Evolutionary conservation across 2,797 vertebrate species (phyloP).

Genomic region (Rhinophrynus dorsalis): DNA sequence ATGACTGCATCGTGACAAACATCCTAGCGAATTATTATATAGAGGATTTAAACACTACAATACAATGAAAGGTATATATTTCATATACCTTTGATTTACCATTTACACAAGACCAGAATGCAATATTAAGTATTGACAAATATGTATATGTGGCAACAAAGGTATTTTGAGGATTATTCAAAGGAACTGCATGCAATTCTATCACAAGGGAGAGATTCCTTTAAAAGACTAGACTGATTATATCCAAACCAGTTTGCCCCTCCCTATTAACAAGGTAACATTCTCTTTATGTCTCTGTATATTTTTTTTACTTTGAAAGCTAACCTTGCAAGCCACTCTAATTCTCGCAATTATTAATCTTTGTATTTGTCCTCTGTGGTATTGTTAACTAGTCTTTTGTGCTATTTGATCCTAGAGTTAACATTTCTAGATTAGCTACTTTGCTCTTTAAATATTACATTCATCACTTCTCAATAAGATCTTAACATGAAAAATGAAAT

Average conservation of each 20-base stretch:
- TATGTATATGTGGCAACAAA: conserved; percentile 1
- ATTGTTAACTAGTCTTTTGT: background rate
- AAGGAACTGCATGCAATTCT: background rate
- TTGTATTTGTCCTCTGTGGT: too few species aligned
- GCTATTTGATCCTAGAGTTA: too few species aligned
- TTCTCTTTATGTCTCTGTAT: background rate
- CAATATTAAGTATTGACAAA: background rate
- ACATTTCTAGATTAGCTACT: too few species aligned
- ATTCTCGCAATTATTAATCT: background rate
- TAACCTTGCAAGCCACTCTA: background rate
- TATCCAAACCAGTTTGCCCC: conserved; percentile 21
- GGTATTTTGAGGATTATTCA: background rate
- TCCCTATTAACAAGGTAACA: conserved; percentile 7
- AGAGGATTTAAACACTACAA: too few species aligned
- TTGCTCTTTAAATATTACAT: too few species aligned
- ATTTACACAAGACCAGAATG: too few species aligned
- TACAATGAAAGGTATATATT: too few species aligned
- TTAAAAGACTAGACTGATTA: conserved; percentile 23
- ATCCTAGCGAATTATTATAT: too few species aligned
- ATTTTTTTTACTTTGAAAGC: conserved; percentile 15
- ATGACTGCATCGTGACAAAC: too few species aligned
- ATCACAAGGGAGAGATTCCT: conserved; percentile 6
- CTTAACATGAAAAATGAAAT: too few species aligned
- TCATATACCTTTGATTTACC: too few species aligned
- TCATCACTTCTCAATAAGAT: too few species aligned